These are phyloP conservation scores for Okamejei kenojei DNA, from an alignment of 2,797 vertebrate species.

Conservation along the genomic window DNA sequence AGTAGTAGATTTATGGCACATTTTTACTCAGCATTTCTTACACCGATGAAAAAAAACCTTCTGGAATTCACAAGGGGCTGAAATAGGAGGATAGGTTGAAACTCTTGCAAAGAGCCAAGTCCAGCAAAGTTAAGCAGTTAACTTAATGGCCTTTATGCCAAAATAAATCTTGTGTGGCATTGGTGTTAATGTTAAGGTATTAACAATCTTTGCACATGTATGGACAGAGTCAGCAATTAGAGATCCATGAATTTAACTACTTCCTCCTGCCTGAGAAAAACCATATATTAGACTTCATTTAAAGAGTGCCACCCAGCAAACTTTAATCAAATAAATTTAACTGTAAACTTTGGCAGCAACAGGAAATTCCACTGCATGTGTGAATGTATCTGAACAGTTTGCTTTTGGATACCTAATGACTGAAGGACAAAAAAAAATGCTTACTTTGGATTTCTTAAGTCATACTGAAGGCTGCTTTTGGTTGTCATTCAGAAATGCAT, in stretches of 20 bases:
- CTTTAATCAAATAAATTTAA: background rate
- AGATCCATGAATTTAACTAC: background rate
- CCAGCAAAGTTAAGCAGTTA: background rate
- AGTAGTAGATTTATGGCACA: background rate
- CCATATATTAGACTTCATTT: background rate
- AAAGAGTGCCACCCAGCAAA: background rate
- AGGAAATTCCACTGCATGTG: background rate
- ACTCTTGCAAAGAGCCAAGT: background rate
- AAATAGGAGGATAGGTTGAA: background rate
- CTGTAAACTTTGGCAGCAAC: background rate
- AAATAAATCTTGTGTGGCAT: background rate
- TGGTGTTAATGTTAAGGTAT: background rate
- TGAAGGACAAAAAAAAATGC: background rate
- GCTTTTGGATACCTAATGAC: background rate
- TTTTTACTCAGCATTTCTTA: background rate
- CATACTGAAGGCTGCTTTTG: background rate
- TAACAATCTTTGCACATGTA: background rate
- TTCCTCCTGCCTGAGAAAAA: background rate
- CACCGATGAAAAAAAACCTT: background rate
- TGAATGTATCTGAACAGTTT: background rate
- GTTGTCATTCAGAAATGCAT: background rate
- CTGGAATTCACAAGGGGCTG: background rate
- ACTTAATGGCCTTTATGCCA: background rate
- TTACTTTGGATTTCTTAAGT: background rate
- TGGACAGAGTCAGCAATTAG: background rate